Evolutionary conservation across 2,113 vertebrate genomes (phyloP), one percentile per base, ranked within the genome.

Genomic region (Diphyllodes magnificus): DNA sequence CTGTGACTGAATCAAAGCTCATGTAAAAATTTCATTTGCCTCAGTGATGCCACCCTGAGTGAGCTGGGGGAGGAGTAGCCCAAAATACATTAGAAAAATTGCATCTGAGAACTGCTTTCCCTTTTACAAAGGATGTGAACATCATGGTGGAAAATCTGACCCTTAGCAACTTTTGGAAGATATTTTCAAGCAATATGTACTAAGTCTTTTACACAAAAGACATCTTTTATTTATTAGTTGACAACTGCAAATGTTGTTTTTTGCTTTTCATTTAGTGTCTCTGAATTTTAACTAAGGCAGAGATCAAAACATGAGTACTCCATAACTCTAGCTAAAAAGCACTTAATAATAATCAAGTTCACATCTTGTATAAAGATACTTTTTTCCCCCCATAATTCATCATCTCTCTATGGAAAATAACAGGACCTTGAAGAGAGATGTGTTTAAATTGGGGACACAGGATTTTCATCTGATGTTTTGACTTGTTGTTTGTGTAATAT

Each of bases 251-350:
- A 63, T 84, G 89, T 82, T 92, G 59, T 3, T 42, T 78, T 76
- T 86, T 79, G 50, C 33, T 96, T 91, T 80, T 92, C 66, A 63
- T 82, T 90, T 88, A 87, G 12, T 77, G 6, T 45, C 60, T 81
- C 60, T 89, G 81, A 87, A 89, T 95, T 94, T 95, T 91, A 95
- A 95, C 61, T 87, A 92, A 94, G 64, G 39, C 68, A 88, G 60
- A 86, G 84, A 79, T 76, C 82, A 90, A 89, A 95, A 72, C 57
- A 79, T 92, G 39, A 91, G 49, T 50, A 45, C 49, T 93, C 23
- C 19, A 24, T 49, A 84, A 64, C 27, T 93, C 19, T 27, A 86
- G 49, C 21, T 94, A 72, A 91, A 92, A 73, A 91, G 35, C 63
- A 39, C 59, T 92, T 82, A 81, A 93, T 69, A 80, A 86, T 85